Evolutionary conservation across 1,140 invertebrate species (phyloP), one percentile per base, ranked within the genome.

Genomic region (Galleria mellonella): DNA sequence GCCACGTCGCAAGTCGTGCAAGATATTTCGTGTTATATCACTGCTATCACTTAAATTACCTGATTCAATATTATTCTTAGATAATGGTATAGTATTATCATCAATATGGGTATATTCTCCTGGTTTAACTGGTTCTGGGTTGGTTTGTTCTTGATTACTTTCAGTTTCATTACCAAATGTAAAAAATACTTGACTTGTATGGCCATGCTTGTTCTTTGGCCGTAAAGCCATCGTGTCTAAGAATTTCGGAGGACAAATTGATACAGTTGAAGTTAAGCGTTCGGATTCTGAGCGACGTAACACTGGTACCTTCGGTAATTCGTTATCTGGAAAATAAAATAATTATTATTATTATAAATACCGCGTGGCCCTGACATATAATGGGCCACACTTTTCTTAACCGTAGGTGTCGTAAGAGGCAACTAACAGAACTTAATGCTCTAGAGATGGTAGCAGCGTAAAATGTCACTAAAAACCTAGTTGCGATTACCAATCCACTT

Each of bases 201-300:
- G 89, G 33, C 79, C 86, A 65, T 89, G 75, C 60, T 87, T 89
- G 52, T 86, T 86, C 62, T 89, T 89, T n/a, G 90, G 85, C 55
- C 92, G 89, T 48, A 95, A 83, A 11, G 93, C 90, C 92, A 94
- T 95, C 10, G 93, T 94, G 66, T 95, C 86, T 33, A 86, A 62
- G 62, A 87, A 87, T 38, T 83, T 83, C 28, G 86, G 84, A 28
- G 83, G 68, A 12, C 77, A 71, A 89, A 84, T 89, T 84, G 82
- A 92, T 91, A 72, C 71, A 63, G 73, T 86, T 62, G 86, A 79
- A 55, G 83, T 75, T 40, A 87, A 30, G 36, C 82, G 65, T 61
- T 85, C 82, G 5, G 82, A 85, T 62, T 85, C 82, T 12, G 82
- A 85, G 23, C 82, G 64, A 28, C 79, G 73, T 9, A 85, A 42